Evolutionary conservation across 2,797 vertebrate species (phyloP), one percentile per base, ranked within the genome.

Genomic region (Cyclopterus lumpus): DNA sequence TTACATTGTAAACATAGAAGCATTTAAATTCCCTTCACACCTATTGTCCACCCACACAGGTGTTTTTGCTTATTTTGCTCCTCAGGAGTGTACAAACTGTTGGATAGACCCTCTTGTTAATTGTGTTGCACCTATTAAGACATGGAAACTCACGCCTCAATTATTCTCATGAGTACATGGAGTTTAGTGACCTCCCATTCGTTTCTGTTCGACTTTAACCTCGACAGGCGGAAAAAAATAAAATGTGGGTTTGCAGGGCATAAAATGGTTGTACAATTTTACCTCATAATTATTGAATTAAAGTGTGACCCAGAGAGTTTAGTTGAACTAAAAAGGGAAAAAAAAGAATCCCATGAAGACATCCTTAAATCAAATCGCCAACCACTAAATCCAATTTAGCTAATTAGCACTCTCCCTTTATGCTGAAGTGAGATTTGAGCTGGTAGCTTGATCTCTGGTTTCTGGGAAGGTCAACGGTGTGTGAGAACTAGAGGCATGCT

Each of bases 101-200:
- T 57, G 30, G 0, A 44, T 9, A 20, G 42, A 22, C n/a, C 11
- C 28, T 2, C 32, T 59, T 59, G 20, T 38, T 59, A 36, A 10
- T 36, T 59, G 26, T 26, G 15, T 61, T 61, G 36, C 22, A 16
- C 22, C 8, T 42, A 3, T 42, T 61, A 26, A 38, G 15, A 44
- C 8, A 26, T 15, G 8, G 15, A 38, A 8, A 32, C 32, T 59
- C 40, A 36, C 48, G n/a, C 2, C 11, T 42, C 16, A 12, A 48
- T 60, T 40, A 51, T 49, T 16, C 20, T 53, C 20, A 34, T 46
- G 53, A 51, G 36, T 40, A 15, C 26, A 8, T 42, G 34, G 8
- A 32, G 14, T 58, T 72, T 57, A 58, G 53, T 68, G 22, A 53
- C 53, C 10, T 54, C 22, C 18, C 36, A 30, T 62, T 18, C 48